Base-by-base conservation (phyloP, 2,113 vertebrate species). In the Notarius lentiginosus region DNA sequence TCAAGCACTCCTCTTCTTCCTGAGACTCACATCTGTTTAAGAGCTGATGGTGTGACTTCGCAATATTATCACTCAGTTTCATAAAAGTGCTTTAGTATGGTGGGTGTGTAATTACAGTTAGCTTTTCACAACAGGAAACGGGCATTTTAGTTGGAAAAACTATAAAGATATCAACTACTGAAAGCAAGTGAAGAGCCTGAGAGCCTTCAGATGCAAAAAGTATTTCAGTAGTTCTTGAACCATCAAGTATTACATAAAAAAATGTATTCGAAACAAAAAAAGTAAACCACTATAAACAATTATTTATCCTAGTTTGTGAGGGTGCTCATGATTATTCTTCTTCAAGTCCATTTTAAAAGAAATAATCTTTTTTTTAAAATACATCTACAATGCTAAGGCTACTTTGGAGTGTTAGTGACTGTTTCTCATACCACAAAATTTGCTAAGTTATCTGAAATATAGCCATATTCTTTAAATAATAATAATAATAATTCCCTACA, bases 1-100 rank as follows among this genome's bases (percentile, higher is more conserved):
- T 92, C 89, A 89, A 92, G 91, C 86, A 5, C 22, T 47, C 20
- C 9, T 47, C 24, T 76, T 4, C 18, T 60, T n/a, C n/a, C 51
- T 8, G 5, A 60, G 61, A 53, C 63, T 70, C 49, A 15, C 30
- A 61, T 81, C 56, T 70, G 82, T 30, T 68, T 55, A 70, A 68
- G n/a, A 55, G 27, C 61, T 70, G 41, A 60, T 61, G 56, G 58
- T 85, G 34, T 85, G 70, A 85, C n/a, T 83, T 61, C 34, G 24
- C 27, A 63, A 61, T 76, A 55, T 70, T 83, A 66, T 66, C 63
- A 17, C 61, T 27, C 34, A 7, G 30, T 66, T 70, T 55, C 18
- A 55, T 27, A 30, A 76, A 83, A 55, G 65, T 70, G 63, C 65
- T 68, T 83, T 68, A 68, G 15, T 58, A 10, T 61, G 18, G 58